Base-by-base conservation (phyloP, 2,113 vertebrate species). In the Eurystomus gularis region DNA sequence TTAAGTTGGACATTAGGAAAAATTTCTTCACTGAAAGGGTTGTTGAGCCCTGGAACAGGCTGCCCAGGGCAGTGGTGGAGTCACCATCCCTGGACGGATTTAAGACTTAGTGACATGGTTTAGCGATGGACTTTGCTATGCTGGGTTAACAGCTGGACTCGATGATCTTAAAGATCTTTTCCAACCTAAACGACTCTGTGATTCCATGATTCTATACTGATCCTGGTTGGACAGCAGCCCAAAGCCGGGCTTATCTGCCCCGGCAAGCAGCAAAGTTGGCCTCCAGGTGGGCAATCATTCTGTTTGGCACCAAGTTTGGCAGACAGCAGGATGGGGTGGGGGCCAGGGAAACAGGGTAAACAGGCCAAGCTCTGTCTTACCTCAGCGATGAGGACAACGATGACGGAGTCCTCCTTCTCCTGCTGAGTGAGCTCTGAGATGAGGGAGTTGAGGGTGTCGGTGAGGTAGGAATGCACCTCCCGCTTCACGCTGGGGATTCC, bases 401-500 rank as follows among this genome's bases (percentile, higher is more conserved):
- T 99, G 98, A 99, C 98, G 0, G 99, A 99, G 96, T 99, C 99
- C 64, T 99, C 99, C 91, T 99, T 99, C 97, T 99, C 99, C 21
- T 99, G 97, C 3, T 98, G 97, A 46, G 98, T 99, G 83, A 99
- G 98, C 97, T 99, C 99, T 0, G 99, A 99, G 98, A 99, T 99
- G 97, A 99, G 98, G 7, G 99, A 99, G 96, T 97, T 99, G 96
- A 99, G 98, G 4, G 99, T 99, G 98, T 99, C 99, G 0, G 99
- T 99, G 98, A 99, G 98, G 97, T 99, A 99, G 23, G 99, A 99
- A 94, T 99, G 99, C 52, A 99, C 99, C 97, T 99, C 99, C 69
- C 99, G 98, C 98, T 99, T 99, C 96, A 99, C 99, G 13, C 99
- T 99, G 81, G 99, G 99, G 75, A 99, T 98, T 31, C 99, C 99